phyloP scores from a whole-genome alignment of 2,113 vertebrate species.

The Oryzias curvinotus region DNA sequence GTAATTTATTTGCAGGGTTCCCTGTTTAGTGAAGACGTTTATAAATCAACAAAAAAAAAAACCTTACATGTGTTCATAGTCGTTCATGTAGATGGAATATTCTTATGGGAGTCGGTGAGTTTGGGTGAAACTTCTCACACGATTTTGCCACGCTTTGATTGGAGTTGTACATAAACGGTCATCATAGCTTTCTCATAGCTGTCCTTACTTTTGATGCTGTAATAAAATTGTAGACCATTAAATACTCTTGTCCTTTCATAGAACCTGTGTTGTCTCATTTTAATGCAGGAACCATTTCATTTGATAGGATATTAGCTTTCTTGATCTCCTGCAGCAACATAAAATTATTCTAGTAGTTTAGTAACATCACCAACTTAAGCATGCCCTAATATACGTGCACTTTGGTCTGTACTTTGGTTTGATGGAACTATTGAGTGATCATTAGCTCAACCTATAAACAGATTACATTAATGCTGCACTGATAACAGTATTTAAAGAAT shows the following conservation, averaged over 20 bases:
- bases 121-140: slow-evolving; percentile 51
- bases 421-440: slow-evolving; percentile 12
- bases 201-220: slow-evolving; percentile 34
- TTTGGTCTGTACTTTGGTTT: slow-evolving; percentile 24
- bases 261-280: slow-evolving; percentile 13
- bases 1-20: slow-evolving; percentile 70
- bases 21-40: slow-evolving; percentile 26
- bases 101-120: slow-evolving; percentile 22
- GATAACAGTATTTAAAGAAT: slow-evolving; percentile 19
- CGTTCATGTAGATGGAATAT: slow-evolving; percentile 14
- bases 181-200: slow-evolving; percentile 22
- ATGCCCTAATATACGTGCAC: neutral
- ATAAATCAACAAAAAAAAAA: slow-evolving; percentile 18
- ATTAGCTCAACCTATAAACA: slow-evolving; percentile 30
- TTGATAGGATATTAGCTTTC: too few relatives aligned
- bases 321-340: neutral
- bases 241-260: slow-evolving; percentile 38
- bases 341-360: neutral
- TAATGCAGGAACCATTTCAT: neutral
- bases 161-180: slow-evolving; percentile 51
- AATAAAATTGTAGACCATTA: slow-evolving; percentile 56
- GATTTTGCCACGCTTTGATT: slow-evolving; percentile 56
- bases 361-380: neutral
- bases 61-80: slow-evolving; percentile 44
- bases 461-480: slow-evolving; percentile 10